Base-by-base conservation (phyloP, 2,888 invertebrate genomes). In the Ptychoptera contaminata region DNA sequence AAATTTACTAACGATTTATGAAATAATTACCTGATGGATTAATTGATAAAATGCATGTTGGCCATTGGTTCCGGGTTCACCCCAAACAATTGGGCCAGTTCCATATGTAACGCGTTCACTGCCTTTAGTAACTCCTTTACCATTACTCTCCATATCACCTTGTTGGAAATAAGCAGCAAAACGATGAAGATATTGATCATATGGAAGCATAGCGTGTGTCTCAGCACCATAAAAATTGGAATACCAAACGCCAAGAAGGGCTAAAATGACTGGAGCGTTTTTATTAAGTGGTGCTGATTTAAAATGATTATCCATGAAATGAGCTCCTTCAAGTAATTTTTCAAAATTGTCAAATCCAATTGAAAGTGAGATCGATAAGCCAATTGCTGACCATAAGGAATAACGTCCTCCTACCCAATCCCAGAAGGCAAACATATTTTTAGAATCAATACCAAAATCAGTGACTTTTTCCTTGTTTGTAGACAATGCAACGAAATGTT, bases 361-460 rank as follows among this genome's bases (percentile, higher is more conserved):
- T 55, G 86, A 79, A 35, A 97, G 70, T 5, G 86, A 86, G 62
- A 99, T 96, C 4, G 96, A 93, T 15, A 99, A 71, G 34, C 98
- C 98, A 67, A 99, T 99, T 4, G 98, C 98, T 0, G 97, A 98
- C 98, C 98, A 98, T 9, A 98, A 70, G 0, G 97, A 98, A 56
- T 82, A 82, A 58, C 98, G 81, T 54, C 98, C 98, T 32, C 98
- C 98, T 38, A 98, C 98, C 96, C 97, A 98, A 69, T 99, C 98
- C 97, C 98, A 99, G 68, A 99, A 99, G 16, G 86, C 96, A 69
- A 99, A 99, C 94, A 98, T 97, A 62, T 98, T 99, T 53, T 81
- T 81, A 51, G 87, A 77, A 63, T 94, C 87, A 56, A 99, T 99
- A 12, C 98, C 98, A 68, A 99, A 99, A 32, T 85, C 92, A 16